These are phyloP conservation scores for Botia almorhae DNA, from an alignment of 2,797 vertebrate species.

Conservation along the genomic window DNA sequence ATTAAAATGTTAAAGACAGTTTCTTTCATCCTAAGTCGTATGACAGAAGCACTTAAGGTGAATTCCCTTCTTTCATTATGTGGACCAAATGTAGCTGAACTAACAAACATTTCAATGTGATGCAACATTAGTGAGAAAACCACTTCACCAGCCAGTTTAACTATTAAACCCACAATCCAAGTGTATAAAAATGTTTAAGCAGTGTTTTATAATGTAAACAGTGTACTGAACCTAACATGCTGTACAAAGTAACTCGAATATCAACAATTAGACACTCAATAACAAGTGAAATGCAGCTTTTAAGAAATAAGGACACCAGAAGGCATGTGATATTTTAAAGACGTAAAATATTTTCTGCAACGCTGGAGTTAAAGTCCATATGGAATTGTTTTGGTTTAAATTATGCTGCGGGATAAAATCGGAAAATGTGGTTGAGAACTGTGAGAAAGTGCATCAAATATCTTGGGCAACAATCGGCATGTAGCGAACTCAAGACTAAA, in stretches of 20 bases:
- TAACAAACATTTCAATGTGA: conserved; percentile 5
- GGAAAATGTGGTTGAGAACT: not conserved
- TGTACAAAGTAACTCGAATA: not conserved
- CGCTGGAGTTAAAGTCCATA: not conserved
- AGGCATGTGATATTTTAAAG: not conserved
- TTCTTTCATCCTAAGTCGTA: not conserved
- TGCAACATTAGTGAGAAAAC: conserved; percentile 19
- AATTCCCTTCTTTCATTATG: conserved; percentile 21
- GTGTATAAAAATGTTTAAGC: conserved; percentile 36
- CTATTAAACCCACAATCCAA: conserved; percentile 22
- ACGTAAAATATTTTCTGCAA: not conserved
- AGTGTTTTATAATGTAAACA: conserved; percentile 38
- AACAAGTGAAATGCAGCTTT: not conserved
- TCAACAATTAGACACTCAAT: not conserved
- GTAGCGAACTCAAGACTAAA: conserved; percentile 57
- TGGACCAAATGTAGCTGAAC: not conserved
- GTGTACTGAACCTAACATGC: conserved; percentile 26
- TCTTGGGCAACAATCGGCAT: conserved; percentile 55
- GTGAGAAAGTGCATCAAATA: conserved; percentile 58
- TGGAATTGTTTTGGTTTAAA: not conserved
- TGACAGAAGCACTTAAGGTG: conserved; percentile 31
- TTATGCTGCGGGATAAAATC: conserved; percentile 2
- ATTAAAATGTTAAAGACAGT: conserved; percentile 7
- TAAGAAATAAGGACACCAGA: not conserved
- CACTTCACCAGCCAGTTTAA: not conserved